Conservation (phyloP, 1,140 invertebrate genomes). For the Achatina immaculata region DNA sequence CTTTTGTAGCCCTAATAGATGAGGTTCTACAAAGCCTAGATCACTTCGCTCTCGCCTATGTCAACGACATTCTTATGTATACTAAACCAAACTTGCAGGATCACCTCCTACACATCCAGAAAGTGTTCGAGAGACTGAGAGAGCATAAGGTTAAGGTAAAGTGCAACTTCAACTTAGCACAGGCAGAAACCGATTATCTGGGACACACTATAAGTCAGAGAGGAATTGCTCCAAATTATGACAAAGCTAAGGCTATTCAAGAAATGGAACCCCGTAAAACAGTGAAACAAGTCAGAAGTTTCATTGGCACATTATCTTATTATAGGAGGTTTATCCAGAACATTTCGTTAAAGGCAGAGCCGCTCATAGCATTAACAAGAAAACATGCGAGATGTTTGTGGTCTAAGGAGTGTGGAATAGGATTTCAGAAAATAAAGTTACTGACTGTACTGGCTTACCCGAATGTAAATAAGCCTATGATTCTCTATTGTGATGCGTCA, state of each 20-base stretch:
- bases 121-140: slow-evolving; percentile 21
- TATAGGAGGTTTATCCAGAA: too few relatives aligned
- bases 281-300: too few relatives aligned
- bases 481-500: too few relatives aligned
- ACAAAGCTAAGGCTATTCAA: neutral
- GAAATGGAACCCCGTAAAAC: too few relatives aligned
- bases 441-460: too few relatives aligned
- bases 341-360: too few relatives aligned
- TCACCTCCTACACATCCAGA: slow-evolving; percentile 11
- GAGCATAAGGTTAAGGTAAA: slow-evolving; percentile 28
- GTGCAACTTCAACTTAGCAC: slow-evolving; percentile 21
- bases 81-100: neutral
- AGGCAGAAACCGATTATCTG: slow-evolving; percentile 6
- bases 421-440: too few relatives aligned
- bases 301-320: too few relatives aligned
- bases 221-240: neutral
- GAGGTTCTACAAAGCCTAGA: slow-evolving; percentile 25
- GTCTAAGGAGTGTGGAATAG: too few relatives aligned
- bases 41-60: slow-evolving; percentile 10
- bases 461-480: too few relatives aligned
- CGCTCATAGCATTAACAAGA: too few relatives aligned
- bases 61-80: slow-evolving; percentile 35
- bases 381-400: too few relatives aligned
- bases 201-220: slow-evolving; percentile 1
- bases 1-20: slow-evolving; percentile 11